Conservation (phyloP, 1,140 invertebrate genomes). For the Anagrus nilaparvatae region DNA sequence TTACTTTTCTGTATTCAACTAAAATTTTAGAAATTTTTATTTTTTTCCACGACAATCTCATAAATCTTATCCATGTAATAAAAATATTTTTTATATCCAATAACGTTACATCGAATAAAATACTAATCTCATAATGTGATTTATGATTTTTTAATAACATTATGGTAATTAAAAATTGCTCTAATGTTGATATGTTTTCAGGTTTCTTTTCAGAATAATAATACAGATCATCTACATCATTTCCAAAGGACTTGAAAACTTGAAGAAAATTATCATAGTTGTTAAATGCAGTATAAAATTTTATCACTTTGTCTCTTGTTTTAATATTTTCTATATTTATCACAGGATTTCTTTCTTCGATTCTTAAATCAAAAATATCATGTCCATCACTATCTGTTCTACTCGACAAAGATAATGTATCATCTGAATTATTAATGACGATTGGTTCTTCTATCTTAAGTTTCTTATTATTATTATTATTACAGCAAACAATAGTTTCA, state of each 20-base stretch:
- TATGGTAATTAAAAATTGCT: conserved; percentile 1
- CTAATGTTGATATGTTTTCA: background rate
- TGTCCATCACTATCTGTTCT: too few relatives aligned
- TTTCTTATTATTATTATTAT: too few relatives aligned
- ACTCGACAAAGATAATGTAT: too few relatives aligned
- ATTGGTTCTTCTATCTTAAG: too few relatives aligned
- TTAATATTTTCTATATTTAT: background rate
- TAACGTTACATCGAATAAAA: conserved; percentile 5
- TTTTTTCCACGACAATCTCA: background rate
- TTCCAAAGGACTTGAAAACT: background rate
- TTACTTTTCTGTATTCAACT: too few relatives aligned
- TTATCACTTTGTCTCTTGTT: background rate
- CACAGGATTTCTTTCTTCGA: too few relatives aligned
- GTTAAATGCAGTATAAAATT: conserved; percentile 4
- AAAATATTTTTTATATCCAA: conserved; percentile 8
- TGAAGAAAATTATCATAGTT: background rate
- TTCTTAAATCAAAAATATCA: too few relatives aligned
- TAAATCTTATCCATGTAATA: conserved; percentile 4
- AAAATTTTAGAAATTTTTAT: background rate
- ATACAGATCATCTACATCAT: background rate
- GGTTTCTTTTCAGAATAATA: background rate
- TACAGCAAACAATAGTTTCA: too few relatives aligned
- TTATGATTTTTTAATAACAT: background rate
- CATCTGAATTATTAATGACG: too few relatives aligned
- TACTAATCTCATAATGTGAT: conserved; percentile 7